Base-by-base conservation (phyloP, 1,140 invertebrate species). In the Philopotamus ludificatus region DNA sequence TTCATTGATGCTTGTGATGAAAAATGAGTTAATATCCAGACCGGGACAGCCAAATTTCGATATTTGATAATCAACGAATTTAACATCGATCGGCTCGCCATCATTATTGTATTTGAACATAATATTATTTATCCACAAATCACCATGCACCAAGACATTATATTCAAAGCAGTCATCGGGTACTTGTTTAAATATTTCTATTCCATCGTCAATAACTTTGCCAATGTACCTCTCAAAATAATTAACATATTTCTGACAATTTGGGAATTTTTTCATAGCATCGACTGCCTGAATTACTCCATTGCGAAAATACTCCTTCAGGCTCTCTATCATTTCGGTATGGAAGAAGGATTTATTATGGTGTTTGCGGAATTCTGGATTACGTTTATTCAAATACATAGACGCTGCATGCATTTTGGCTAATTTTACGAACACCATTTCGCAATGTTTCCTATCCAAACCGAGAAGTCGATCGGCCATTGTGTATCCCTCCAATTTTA, bases 121-220 rank as follows among this genome's bases (percentile, higher is more conserved):
- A 73, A 88, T 85, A 67, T 89, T 89, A 64, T 86, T 87, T 1
- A 83, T 76, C 86, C 86, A 88, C 23, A 80, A 76, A 71, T 88
- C 87, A 3, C 86, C 86, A 44, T 88, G 87, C 70, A 83, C 85
- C 8, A 88, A 75, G 0, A 87, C 85, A 25, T 80, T 77, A 58
- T 86, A 86, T 10, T 81, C 79, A n/a, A 82, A 75, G 1, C 75
- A 67, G 10, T 83, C 74, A 41, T 77, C 8, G 61, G 50, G 72
- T 71, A 77, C 1, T 28, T 68, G 10, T 45, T 42, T 0, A 65
- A 50, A 8, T 59, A 66, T 50, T 16, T 73, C 70, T 8, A 68
- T 65, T 3, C 49, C 66, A 2, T 65, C 59, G 21, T 73, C 61
- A 12, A 72, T 53, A 18, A 67, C 26, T n/a, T 21, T 21, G 0